Conservation (phyloP, 2,888 invertebrate species). For the Brenthis hecate region DNA sequence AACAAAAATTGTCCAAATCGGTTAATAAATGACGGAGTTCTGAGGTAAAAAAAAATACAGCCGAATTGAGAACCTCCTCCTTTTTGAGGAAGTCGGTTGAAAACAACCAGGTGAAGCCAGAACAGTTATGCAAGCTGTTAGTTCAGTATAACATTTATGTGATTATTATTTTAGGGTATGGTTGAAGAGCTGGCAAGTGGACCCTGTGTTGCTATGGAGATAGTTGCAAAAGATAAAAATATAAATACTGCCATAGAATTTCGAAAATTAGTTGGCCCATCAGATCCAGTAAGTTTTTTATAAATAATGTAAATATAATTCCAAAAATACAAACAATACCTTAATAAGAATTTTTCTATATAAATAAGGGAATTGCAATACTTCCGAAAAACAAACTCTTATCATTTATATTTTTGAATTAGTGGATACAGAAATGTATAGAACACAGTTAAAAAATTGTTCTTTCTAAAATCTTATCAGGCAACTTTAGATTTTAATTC, state of each 20-base stretch:
- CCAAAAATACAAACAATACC: background rate
- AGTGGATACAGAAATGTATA: background rate
- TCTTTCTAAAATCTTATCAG: background rate
- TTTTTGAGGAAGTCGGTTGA: too few species aligned
- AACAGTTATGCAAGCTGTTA: slow-evolving; percentile 8
- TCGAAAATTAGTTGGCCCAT: slow-evolving; percentile 92
- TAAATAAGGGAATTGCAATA: background rate
- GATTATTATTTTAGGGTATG: slow-evolving; percentile 84
- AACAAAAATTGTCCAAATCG: too few species aligned
- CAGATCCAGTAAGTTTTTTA: slow-evolving; percentile 88
- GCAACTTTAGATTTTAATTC: background rate
- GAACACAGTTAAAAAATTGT: background rate
- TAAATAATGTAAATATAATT: background rate
- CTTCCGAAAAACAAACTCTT: too few species aligned
- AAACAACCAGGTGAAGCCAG: slow-evolving; percentile 30
- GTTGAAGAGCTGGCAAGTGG: slow-evolving; percentile 92
- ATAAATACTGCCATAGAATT: slow-evolving; percentile 86
- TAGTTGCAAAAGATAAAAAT: slow-evolving; percentile 84
- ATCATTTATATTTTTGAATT: too few species aligned
- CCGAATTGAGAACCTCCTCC: too few species aligned
- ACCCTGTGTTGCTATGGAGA: slow-evolving; percentile 92
- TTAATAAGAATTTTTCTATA: background rate
- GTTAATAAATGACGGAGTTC: too few species aligned
- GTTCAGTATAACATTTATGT: background rate
- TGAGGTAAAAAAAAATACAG: too few species aligned